Percentiles rank a stretch among this genome's conserved stretches.
Evolutionary conservation across 2,797 vertebrate genomes (phyloP).

Genomic region (Ceyx erithaca): DNA sequence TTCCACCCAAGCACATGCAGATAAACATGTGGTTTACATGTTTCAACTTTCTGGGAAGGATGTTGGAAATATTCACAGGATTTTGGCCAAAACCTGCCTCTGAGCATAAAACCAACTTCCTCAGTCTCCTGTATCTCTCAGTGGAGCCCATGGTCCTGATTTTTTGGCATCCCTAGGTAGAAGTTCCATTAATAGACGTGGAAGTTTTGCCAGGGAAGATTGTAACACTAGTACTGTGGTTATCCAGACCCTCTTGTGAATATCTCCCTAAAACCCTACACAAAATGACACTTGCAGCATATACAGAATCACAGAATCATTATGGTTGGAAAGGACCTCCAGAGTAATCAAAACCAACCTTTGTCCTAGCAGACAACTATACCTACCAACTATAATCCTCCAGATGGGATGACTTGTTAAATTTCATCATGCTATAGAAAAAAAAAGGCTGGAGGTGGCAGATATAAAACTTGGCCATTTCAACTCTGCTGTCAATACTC

Average conservation of each 20-base stretch:
- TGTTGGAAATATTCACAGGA: background rate
- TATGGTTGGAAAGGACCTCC: no score
- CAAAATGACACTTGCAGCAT: background rate
- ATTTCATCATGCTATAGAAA: background rate
- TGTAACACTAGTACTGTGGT: background rate
- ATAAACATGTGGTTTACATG: fast-evolving
- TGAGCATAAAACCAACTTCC: background rate
- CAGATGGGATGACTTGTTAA: background rate
- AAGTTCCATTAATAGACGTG: background rate
- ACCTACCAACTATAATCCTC: background rate
- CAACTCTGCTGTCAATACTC: background rate
- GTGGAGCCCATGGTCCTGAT: background rate
- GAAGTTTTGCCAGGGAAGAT: background rate
- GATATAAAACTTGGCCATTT: background rate
- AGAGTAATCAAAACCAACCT: no score
- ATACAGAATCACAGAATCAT: no score
- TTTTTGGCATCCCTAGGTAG: background rate
- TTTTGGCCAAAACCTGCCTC: background rate
- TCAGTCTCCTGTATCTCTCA: background rate
- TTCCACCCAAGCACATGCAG: fast-evolving
- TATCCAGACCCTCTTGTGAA: background rate
- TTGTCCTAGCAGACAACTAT: no score
- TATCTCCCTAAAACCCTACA: background rate
- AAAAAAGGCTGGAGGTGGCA: background rate
- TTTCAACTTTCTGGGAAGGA: background rate